A percentile compares a stretch with the other conserved stretches of the same genome.
These are phyloP conservation scores for Drosophila nigricruria DNA, from an alignment of 2,888 invertebrate species.

Conservation along the genomic window DNA sequence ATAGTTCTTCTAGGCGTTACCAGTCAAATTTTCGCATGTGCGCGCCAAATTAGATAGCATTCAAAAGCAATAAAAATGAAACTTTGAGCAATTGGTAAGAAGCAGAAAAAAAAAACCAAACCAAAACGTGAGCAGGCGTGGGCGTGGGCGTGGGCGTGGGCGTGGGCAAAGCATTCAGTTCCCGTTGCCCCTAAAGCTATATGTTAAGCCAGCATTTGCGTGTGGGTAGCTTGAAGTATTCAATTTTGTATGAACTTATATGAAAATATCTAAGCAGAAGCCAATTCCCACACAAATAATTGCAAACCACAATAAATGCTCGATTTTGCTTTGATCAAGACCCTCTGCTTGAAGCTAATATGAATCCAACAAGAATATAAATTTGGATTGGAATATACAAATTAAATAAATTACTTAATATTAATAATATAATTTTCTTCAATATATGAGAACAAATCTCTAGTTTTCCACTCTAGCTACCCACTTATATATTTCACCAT, in stretches of 20 bases:
- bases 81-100: conserved; percentile 48
- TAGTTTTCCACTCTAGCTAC: too few species aligned
- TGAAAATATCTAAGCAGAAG: not conserved
- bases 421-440: too few species aligned
- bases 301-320: too few species aligned
- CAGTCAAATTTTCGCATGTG: conserved; percentile 74
- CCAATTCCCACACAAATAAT: not conserved
- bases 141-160: too few species aligned
- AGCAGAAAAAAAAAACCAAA: not conserved
- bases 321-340: not conserved
- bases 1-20: conserved; percentile 55
- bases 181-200: not conserved
- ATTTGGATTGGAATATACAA: not conserved
- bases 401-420: too few species aligned
- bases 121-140: not conserved
- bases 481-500: too few species aligned
- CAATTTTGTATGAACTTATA: not conserved
- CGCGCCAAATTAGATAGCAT: conserved; percentile 70
- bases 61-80: conserved; percentile 69
- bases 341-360: not conserved
- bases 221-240: not conserved
- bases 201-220: conserved; percentile 10
- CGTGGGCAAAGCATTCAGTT: not conserved
- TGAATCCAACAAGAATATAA: not conserved
- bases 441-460: too few species aligned